Base-by-base conservation (phyloP, 2,113 vertebrate species). In the Aspidoscelis tigris region DNA sequence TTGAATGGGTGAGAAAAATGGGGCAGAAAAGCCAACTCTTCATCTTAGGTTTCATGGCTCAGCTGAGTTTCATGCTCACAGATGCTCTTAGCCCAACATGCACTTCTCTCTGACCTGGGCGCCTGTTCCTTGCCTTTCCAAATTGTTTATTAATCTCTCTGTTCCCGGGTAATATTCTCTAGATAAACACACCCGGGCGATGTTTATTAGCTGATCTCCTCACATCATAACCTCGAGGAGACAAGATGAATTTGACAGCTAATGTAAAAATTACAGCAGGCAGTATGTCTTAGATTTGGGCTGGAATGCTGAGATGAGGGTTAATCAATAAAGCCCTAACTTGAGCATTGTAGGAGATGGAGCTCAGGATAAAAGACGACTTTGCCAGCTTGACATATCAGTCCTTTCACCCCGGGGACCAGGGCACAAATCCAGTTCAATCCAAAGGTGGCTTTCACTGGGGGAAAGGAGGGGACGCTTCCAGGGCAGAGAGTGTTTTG, bases 261-360 rank as follows among this genome's bases (percentile, higher is more conserved):
- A 97, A 98, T 97, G 97, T 97, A 97, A 97, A 97, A 98, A 97
- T 97, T 97, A 98, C 96, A 97, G 96, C 96, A 94, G 96, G 97
- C 97, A 96, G 97, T 98, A 97, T 94, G 97, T 98, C 97, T 98
- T 95, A 94, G 96, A 97, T 97, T 96, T 96, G 95, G 97, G 96
- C n/a, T 96, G 96, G 94, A 97, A 97, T 96, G 97, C 96, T 94
- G 94, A 97, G 97, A 97, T 97, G 97, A 98, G 97, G 97, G 97
- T 96, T 98, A 98, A 98, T 98, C 97, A 97, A 98, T 98, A 98
- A 96, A 92, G 95, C 95, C 96, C 97, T 97, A 96, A 97, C 97
- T 97, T 96, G 95, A 96, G 97, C 97, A 97, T 97, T 98, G 97
- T 98, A 97, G 86, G 95, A 97, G 97, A 97, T 97, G 97, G 94